Percentiles rank a stretch among this genome's conserved stretches.
Evolutionary conservation across 2,888 invertebrate species (phyloP).

Genomic region (Cosmia trapezina): DNA sequence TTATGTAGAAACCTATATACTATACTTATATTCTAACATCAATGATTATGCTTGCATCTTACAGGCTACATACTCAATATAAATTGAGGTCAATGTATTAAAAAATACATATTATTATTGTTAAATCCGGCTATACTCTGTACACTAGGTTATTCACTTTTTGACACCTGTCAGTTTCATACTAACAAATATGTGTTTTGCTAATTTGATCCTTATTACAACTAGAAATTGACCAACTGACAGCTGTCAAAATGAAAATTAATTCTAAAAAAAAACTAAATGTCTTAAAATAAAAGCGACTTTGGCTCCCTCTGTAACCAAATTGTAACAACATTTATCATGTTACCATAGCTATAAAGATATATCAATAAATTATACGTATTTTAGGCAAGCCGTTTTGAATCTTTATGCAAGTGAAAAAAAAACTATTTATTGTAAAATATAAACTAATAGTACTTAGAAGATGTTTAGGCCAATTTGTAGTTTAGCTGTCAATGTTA

Average conservation of each 20-base stretch:
- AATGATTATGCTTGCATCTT: constrained; percentile 5
- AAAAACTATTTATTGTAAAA: constrained; percentile 60
- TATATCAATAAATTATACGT: constrained; percentile 27
- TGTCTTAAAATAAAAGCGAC: background rate
- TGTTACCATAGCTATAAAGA: constrained; percentile 58
- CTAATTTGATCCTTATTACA: no score
- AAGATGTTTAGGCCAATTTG: constrained; percentile 61
- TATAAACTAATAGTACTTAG: constrained; percentile 48
- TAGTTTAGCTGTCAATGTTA: constrained; percentile 45
- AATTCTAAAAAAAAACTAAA: background rate
- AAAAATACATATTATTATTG: background rate
- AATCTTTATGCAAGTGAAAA: constrained; percentile 48
- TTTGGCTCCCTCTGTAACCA: constrained; percentile 26
- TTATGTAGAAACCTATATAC: background rate
- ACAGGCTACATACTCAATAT: constrained; percentile 1
- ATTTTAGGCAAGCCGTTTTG: constrained; percentile 32
- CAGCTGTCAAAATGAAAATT: background rate
- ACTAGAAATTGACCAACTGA: no score
- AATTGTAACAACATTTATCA: constrained; percentile 22
- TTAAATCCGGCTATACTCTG: background rate
- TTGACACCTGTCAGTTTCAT: no score
- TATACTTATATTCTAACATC: constrained; percentile 10
- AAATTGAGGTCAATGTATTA: background rate
- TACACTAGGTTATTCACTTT: no score
- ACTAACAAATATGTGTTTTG: no score